phyloP scores from a whole-genome alignment of 1,140 invertebrate genomes.

The Nasonia longicornis region DNA sequence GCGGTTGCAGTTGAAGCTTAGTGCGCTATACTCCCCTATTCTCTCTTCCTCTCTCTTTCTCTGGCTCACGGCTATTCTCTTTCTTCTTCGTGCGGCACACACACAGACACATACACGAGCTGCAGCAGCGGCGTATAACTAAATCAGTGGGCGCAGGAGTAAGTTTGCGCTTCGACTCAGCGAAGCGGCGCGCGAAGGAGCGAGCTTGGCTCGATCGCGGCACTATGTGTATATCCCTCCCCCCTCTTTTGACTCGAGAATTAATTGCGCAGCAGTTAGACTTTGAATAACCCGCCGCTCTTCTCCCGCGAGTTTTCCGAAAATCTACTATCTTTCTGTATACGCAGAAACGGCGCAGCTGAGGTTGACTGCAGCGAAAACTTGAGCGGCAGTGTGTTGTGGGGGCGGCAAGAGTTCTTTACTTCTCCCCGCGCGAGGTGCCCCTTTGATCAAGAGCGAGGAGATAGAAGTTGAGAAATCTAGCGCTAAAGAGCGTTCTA shows the following conservation, averaged over 20 bases:
- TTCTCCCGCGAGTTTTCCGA: background rate
- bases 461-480: background rate
- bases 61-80: constrained; percentile 5
- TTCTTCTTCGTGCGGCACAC: background rate
- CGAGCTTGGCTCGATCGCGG: constrained; percentile 36
- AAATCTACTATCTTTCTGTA: background rate
- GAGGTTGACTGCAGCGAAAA: constrained; percentile 32
- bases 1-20: background rate
- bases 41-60: background rate
- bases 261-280: constrained; percentile 59
- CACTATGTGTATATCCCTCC: background rate
- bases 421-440: background rate
- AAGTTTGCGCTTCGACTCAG: constrained; percentile 50
- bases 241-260: constrained; percentile 48
- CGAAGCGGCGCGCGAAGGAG: constrained; percentile 30
- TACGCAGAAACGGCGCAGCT: constrained; percentile 6
- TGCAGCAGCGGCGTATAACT: constrained; percentile 16
- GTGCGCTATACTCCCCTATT: background rate
- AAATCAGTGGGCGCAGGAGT: constrained; percentile 32
- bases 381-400: background rate
- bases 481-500: background rate
- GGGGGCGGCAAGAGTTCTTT: constrained; percentile 25
- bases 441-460: background rate
- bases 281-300: constrained; percentile 53
- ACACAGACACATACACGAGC: constrained; percentile 3